phyloP scores from a whole-genome alignment of 2,797 vertebrate species.

The Gadopsis marmoratus region DNA sequence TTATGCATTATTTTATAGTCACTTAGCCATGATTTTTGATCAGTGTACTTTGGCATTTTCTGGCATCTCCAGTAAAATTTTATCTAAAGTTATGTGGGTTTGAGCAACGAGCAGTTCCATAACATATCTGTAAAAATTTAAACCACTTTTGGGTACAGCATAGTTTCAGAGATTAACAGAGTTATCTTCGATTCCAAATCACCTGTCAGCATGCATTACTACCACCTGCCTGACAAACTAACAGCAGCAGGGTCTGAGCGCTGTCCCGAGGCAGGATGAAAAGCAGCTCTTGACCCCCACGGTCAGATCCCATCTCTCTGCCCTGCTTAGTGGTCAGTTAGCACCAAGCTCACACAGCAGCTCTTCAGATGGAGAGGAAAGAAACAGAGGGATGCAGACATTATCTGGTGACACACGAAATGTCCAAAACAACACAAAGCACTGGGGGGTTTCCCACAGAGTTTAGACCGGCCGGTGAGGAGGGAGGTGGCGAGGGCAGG shows the following conservation, averaged over 20 bases:
- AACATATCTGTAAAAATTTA: background rate
- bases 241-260: conserved; percentile 58
- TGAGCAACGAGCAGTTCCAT: background rate
- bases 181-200: conserved; percentile 44
- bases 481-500: conserved; percentile 68
- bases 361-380: conserved; percentile 55
- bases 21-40: background rate
- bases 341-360: conserved; percentile 55
- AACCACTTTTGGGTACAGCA: background rate
- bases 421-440: conserved; percentile 75
- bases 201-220: conserved; percentile 57
- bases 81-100: background rate
- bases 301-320: conserved; percentile 47
- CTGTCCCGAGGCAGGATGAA: conserved; percentile 42
- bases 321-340: conserved; percentile 61
- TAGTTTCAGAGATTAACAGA: conserved; percentile 31
- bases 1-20: background rate
- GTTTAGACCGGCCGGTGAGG: conserved; percentile 68
- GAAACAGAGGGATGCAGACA: conserved; percentile 69
- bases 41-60: background rate
- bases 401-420: conserved; percentile 77
- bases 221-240: conserved; percentile 42
- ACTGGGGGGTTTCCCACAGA: conserved; percentile 78
- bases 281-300: conserved; percentile 56
- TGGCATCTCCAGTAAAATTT: background rate